Percentiles rank a stretch among this genome's conserved stretches.
Evolutionary conservation across 2,113 vertebrate genomes (phyloP).

Genomic region (Puffinus mauretanicus): DNA sequence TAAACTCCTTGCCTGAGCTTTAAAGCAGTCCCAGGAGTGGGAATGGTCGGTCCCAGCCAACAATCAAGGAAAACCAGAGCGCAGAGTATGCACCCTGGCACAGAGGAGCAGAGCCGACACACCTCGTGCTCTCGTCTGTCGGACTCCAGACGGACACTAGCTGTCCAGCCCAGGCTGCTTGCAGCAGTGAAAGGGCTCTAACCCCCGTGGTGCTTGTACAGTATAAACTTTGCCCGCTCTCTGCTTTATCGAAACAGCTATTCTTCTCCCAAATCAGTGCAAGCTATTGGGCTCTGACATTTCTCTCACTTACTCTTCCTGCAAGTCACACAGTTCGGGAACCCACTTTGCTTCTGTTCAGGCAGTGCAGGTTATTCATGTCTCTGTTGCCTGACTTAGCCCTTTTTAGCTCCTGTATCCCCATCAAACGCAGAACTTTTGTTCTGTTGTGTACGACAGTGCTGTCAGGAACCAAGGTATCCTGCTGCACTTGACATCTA

Average conservation of each 20-base stretch:
- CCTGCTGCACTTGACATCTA: neutral
- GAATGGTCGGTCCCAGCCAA: rapidly evolving
- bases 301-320: neutral
- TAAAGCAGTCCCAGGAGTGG: neutral
- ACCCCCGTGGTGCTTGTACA: neutral
- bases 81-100: neutral
- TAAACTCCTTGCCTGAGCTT: neutral
- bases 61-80: rapidly evolving
- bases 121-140: neutral
- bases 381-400: neutral
- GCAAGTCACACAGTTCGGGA: neutral
- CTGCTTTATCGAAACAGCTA: neutral
- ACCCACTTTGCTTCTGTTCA: neutral
- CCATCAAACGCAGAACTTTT: neutral
- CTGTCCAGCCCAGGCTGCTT: neutral
- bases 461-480: neutral
- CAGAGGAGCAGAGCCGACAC: neutral
- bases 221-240: neutral
- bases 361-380: neutral
- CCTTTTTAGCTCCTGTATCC: neutral
- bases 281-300: neutral
- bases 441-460: neutral
- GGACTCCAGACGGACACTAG: neutral
- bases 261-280: neutral
- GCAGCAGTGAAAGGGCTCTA: neutral